phyloP scores from a whole-genome alignment of 2,888 invertebrate genomes.

The Ganaspis brasiliensis region DNA sequence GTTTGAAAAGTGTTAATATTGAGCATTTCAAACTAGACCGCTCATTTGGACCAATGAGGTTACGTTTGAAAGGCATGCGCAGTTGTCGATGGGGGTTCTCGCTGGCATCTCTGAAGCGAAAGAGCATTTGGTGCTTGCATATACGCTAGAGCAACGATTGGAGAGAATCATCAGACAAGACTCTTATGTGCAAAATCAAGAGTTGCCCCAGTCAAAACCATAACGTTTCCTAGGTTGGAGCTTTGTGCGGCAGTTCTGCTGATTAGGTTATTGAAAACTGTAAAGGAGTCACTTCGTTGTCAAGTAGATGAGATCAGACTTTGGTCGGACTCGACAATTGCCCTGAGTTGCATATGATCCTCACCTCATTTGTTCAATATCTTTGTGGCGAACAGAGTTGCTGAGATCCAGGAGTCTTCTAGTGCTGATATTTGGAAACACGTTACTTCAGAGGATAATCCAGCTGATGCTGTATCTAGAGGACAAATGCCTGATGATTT shows the following conservation, averaged over 20 bases:
- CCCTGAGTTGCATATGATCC: slow-evolving; percentile 58
- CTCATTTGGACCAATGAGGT: too few relatives aligned
- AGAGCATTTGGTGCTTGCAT: slow-evolving; percentile 41
- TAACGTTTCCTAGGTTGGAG: slow-evolving; percentile 29
- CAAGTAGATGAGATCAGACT: not conserved
- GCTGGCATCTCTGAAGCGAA: too few relatives aligned
- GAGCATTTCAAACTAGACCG: too few relatives aligned
- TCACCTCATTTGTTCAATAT: slow-evolving; percentile 50
- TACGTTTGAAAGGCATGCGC: too few relatives aligned
- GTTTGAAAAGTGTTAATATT: too few relatives aligned
- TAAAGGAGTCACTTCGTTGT: not conserved
- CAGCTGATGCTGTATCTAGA: not conserved
- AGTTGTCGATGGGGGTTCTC: too few relatives aligned
- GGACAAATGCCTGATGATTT: not conserved
- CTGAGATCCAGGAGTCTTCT: not conserved
- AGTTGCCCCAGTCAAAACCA: slow-evolving; percentile 43
- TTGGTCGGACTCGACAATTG: slow-evolving; percentile 64
- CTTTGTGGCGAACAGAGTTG: slow-evolving; percentile 49
- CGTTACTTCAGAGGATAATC: slow-evolving; percentile 7
- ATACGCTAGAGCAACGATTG: not conserved
- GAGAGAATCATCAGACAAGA: not conserved
- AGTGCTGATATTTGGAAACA: slow-evolving; percentile 14
- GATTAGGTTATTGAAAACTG: not conserved
- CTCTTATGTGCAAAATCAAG: slow-evolving; percentile 39
- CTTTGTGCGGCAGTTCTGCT: slow-evolving; percentile 28